Base-by-base conservation (phyloP, 2,113 vertebrate genomes). In the Triplophysa tibetana region DNA sequence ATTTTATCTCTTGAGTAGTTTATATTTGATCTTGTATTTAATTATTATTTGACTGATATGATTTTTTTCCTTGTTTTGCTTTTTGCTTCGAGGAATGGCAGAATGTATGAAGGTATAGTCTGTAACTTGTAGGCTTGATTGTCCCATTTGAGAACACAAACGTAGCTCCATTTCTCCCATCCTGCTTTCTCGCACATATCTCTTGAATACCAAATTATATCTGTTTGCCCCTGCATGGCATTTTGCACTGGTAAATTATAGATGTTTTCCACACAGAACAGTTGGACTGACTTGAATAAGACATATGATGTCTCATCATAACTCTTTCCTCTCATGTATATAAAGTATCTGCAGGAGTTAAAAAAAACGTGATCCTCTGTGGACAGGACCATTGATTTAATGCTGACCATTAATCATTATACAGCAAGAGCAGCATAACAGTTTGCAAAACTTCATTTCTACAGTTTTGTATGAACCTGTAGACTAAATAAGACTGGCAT, bases 81-180 rank as follows among this genome's bases (percentile, higher is more conserved):
- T 63, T 75, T 29, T 63, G 73, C 73, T 29, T 63, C 60, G 38
- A 75, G 73, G 73, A 63, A 62, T 63, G 58, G 62, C 23, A 75
- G 14, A 63, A 63, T 45, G 23, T 48, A n/a, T 75, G 60, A 75
- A 75, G 73, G 73, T 63, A 75, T 75, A 63, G n/a, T n/a, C 24
- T 17, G 24, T 29, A 29, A 50, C 72, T 17, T 54, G 8, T 73
- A 60, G 72, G 3, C 13, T 21, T 45, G 23, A 50, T 75, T 50
- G 21, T 61, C 19, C 58, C 56, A 45, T 19, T 60, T 60, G 17
- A 45, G n/a, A 75, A 75, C 21, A 62, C 58, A 63, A 63, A 60
- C 4, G 1, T 75, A n/a, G 58, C 45, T 75, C 14, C 11, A 48
- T 75, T 58, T 73, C 54, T 41, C n/a, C 70, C 70, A 60, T 21